phyloP scores from a whole-genome alignment of 2,888 invertebrate genomes.

The Ophraella communa region DNA sequence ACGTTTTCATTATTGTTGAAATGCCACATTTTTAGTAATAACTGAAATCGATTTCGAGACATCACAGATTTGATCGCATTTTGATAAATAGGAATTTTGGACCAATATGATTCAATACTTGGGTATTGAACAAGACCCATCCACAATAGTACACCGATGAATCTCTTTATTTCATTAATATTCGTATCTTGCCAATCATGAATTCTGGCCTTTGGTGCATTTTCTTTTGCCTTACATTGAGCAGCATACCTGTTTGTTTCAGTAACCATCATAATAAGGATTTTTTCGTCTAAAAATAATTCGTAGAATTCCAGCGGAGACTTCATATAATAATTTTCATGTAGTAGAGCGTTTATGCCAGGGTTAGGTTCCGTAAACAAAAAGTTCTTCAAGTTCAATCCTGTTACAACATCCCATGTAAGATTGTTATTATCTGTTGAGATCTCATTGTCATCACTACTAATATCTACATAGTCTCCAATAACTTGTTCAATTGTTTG shows the following conservation, averaged over 20 bases:
- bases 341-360: too few relatives aligned
- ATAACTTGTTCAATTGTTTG: too few relatives aligned
- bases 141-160: background rate
- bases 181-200: background rate
- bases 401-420: too few relatives aligned
- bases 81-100: background rate
- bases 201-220: constrained; percentile 16
- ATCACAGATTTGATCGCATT: background rate
- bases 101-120: background rate
- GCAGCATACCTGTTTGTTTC: background rate
- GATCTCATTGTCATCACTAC: too few relatives aligned
- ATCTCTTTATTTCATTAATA: constrained; percentile 1
- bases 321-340: too few relatives aligned
- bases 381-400: too few relatives aligned
- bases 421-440: too few relatives aligned
- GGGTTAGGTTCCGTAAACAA: too few relatives aligned
- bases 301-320: too few relatives aligned
- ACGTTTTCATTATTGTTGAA: background rate
- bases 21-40: background rate
- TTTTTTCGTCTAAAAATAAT: too few relatives aligned
- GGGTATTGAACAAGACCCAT: background rate
- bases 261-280: background rate
- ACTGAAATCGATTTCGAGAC: background rate
- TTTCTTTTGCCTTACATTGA: constrained; percentile 13
- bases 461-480: too few relatives aligned